phyloP scores from a whole-genome alignment of 2,888 invertebrate species.

The Hesperia comma region DNA sequence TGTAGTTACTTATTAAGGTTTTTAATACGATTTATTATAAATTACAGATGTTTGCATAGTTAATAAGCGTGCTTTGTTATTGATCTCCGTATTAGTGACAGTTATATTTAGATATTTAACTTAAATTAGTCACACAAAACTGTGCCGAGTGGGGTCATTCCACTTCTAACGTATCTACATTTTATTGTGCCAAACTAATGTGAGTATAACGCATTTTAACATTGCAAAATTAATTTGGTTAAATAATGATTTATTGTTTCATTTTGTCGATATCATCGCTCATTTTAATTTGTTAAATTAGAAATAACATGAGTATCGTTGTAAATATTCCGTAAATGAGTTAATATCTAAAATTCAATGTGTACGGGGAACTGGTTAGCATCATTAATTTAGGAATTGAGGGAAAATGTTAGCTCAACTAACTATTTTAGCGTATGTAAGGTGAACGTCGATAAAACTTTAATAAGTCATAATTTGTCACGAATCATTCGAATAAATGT shows the following conservation, averaged over 20 bases:
- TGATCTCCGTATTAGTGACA: constrained; percentile 11
- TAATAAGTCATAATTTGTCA: constrained; percentile 78
- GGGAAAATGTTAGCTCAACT: constrained; percentile 78
- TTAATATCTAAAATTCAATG: constrained; percentile 52
- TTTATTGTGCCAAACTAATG: constrained; percentile 11
- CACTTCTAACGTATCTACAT: constrained; percentile 12
- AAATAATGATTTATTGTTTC: constrained; percentile 39
- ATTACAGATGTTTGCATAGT: constrained; percentile 1
- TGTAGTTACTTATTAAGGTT: constrained; percentile 5
- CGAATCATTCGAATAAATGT: constrained; percentile 76
- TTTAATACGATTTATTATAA: constrained; percentile 11
- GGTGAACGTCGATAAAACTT: constrained; percentile 52
- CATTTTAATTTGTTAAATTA: constrained; percentile 43
- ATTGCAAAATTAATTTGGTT: constrained; percentile 3
- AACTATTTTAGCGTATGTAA: constrained; percentile 46
- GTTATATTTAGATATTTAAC: constrained; percentile 9
- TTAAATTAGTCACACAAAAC: background rate
- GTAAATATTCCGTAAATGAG: constrained; percentile 59
- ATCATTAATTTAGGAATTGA: constrained; percentile 81
- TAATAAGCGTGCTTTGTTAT: constrained; percentile 12
- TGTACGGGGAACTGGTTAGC: constrained; percentile 60
- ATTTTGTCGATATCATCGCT: constrained; percentile 38
- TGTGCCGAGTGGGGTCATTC: background rate
- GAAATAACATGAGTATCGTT: constrained; percentile 42
- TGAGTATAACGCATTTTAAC: background rate